These are phyloP conservation scores for Embidobia sp. DNA, from an alignment of 2,888 invertebrate species.

Conservation along the genomic window DNA sequence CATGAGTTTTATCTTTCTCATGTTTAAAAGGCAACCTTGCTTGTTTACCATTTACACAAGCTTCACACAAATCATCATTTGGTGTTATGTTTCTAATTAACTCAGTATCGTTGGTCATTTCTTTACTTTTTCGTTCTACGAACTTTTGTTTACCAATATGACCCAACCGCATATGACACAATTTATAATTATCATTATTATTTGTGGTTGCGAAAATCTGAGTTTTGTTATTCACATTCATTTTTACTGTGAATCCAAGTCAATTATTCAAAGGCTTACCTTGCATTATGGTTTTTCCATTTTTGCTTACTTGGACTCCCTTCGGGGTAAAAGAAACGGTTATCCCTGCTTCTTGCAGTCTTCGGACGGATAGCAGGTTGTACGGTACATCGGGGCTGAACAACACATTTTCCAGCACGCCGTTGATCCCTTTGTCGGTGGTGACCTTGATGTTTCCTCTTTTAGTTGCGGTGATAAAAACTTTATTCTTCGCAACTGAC, in stretches of 20 bases:
- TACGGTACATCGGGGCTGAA: slow-evolving; percentile 72
- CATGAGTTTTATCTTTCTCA: slow-evolving; percentile 27
- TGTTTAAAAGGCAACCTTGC: slow-evolving; percentile 18
- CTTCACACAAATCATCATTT: slow-evolving; percentile 35
- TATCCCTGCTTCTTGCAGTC: slow-evolving; percentile 70
- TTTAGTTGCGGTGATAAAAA: slow-evolving; percentile 72
- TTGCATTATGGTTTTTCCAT: slow-evolving; percentile 62
- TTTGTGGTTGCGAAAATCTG: too few relatives aligned
- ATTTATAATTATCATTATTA: slow-evolving; percentile 65
- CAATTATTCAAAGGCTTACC: slow-evolving; percentile 69
- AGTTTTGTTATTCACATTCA: slow-evolving; percentile 44
- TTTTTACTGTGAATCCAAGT: too few relatives aligned
- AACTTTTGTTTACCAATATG: slow-evolving; percentile 61
- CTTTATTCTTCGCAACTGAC: slow-evolving; percentile 70
- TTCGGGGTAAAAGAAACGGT: slow-evolving; percentile 70
- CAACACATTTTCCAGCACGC: slow-evolving; percentile 67
- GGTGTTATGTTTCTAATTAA: slow-evolving; percentile 26
- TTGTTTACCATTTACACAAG: slow-evolving; percentile 37
- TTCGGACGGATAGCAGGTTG: slow-evolving; percentile 72
- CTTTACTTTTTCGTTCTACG: slow-evolving; percentile 22
- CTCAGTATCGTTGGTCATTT: slow-evolving; percentile 14
- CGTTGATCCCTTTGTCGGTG: slow-evolving; percentile 66
- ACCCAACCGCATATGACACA: slow-evolving; percentile 72
- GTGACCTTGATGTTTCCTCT: slow-evolving; percentile 70
- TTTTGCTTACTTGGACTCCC: slow-evolving; percentile 67